These are phyloP conservation scores for Laspeyria flexula DNA, from an alignment of 2,888 invertebrate genomes.

Conservation along the genomic window DNA sequence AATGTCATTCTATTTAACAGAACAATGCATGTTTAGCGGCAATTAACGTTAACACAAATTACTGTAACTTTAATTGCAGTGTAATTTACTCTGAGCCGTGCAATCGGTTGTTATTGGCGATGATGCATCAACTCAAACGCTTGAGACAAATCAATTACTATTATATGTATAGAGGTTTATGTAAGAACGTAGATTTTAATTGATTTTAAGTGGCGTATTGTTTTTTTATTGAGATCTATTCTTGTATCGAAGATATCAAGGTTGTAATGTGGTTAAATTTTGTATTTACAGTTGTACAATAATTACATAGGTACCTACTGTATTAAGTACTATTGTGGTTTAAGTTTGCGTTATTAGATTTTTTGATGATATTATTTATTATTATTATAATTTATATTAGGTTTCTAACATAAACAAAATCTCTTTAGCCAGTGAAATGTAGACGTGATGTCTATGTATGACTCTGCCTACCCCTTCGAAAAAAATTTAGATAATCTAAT, in stretches of 20 bases:
- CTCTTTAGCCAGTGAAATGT: no score
- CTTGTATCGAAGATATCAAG: no score
- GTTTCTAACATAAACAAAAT: no score
- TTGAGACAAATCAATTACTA: conserved; percentile 3
- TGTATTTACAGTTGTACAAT: background rate
- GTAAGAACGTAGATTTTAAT: background rate
- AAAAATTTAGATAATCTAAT: no score
- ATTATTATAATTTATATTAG: no score
- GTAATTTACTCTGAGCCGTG: conserved; percentile 8
- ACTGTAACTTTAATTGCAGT: conserved; percentile 4
- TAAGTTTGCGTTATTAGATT: no score
- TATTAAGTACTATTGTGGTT: no score
- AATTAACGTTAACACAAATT: conserved; percentile 7
- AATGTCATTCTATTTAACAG: conserved; percentile 2
- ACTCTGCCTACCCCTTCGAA: no score
- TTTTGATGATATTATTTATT: no score
- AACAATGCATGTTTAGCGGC: conserved; percentile 16
- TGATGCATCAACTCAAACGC: conserved; percentile 6
- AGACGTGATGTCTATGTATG: no score
- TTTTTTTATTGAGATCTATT: background rate
- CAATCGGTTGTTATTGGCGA: conserved; percentile 5
- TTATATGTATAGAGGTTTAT: conserved; percentile 1
- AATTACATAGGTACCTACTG: no score
- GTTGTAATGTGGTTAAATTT: no score
- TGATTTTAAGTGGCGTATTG: background rate